phyloP scores from a whole-genome alignment of 2,113 vertebrate genomes.

The Desmodus rotundus region DNA sequence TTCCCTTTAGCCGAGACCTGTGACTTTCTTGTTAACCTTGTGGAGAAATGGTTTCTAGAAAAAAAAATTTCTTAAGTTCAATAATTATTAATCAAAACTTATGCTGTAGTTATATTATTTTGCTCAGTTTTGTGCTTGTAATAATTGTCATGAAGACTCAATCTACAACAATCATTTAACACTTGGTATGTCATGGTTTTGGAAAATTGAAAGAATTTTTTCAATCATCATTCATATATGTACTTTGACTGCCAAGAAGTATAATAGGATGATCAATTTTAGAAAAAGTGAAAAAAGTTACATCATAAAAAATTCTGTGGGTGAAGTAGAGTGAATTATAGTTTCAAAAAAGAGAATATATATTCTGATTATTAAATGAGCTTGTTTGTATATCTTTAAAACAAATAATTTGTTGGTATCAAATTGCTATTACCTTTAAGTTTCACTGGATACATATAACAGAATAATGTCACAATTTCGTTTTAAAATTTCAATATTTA shows the following conservation, averaged over 20 bases:
- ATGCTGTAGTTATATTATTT: not conserved
- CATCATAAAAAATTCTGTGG: not conserved
- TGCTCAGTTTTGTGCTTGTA: not conserved
- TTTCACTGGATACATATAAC: not conserved
- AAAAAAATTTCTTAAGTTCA: not conserved
- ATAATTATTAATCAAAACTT: not conserved
- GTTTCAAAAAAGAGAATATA: not conserved
- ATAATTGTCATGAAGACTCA: not conserved
- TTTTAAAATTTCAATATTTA: slow-evolving; percentile 16
- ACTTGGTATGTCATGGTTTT: not conserved
- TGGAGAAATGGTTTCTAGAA: not conserved
- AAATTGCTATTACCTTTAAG: not conserved
- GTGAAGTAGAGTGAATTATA: not conserved
- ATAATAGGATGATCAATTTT: not conserved
- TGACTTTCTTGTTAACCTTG: not conserved
- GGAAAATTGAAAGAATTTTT: not conserved
- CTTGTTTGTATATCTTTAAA: not conserved
- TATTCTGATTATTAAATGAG: not conserved
- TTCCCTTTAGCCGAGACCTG: not conserved
- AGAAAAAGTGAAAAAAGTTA: not conserved
- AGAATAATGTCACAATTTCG: not conserved
- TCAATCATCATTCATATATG: not conserved
- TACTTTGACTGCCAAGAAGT: not conserved
- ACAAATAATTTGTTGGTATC: not conserved
- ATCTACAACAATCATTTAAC: not conserved